These are phyloP conservation scores for Malurus elegans DNA, from an alignment of 2,113 vertebrate species.

Conservation along the genomic window DNA sequence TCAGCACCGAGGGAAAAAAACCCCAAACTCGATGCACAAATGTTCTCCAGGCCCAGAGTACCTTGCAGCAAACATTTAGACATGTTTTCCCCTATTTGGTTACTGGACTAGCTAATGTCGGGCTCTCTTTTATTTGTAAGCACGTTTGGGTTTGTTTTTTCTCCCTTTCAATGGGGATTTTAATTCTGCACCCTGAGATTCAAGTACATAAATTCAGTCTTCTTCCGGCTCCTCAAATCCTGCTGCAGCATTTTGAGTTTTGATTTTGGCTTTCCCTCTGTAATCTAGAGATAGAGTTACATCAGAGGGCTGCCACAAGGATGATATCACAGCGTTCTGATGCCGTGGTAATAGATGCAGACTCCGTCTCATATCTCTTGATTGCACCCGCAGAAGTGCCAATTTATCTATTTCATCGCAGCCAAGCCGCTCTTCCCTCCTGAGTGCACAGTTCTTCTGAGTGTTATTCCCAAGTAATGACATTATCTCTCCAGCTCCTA, in stretches of 20 bases:
- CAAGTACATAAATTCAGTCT: neutral
- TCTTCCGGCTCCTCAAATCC: neutral
- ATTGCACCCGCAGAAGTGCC: slow-evolving; percentile 12
- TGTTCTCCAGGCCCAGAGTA: neutral
- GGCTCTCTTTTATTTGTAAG: neutral
- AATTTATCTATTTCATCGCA: slow-evolving; percentile 40
- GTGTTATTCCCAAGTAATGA: slow-evolving; percentile 27
- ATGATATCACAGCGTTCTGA: neutral
- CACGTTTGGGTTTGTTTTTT: neutral
- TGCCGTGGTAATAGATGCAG: slow-evolving; percentile 21
- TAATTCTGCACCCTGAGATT: neutral
- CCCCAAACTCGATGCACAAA: rapidly evolving
- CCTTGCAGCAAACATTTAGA: neutral
- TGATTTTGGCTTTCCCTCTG: neutral
- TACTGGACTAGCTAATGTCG: neutral
- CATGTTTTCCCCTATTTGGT: neutral
- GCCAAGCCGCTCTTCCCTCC: slow-evolving; percentile 27
- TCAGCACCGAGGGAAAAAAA: neutral
- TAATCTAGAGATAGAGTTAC: neutral
- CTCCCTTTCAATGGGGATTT: neutral
- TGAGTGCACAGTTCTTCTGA: slow-evolving; percentile 23
- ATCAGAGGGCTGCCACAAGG: neutral
- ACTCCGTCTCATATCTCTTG: neutral
- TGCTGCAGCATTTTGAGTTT: neutral
- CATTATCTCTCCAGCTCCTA: slow-evolving; percentile 1